Percentiles rank a stretch among this genome's conserved stretches.
These are phyloP conservation scores for Emys orbicularis DNA, from an alignment of 2,797 vertebrate species.

Conservation along the genomic window DNA sequence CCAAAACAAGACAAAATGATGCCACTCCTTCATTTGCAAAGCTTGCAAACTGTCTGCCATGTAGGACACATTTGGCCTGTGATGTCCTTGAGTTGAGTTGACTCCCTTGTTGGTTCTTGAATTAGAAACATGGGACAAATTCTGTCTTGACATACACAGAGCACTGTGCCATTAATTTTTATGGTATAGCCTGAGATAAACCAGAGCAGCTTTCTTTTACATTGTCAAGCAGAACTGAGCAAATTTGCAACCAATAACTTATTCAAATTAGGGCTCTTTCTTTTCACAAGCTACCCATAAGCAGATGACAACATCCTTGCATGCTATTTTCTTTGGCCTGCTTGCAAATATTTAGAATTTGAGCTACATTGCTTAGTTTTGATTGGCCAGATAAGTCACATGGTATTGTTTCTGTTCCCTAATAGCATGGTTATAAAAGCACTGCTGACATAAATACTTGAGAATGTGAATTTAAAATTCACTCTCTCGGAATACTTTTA, in stretches of 20 bases:
- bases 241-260: neutral
- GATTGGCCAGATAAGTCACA: neutral
- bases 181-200: neutral
- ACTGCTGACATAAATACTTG: neutral
- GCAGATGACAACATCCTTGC: neutral
- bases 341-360: neutral
- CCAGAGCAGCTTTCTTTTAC: neutral
- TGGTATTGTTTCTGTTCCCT: neutral
- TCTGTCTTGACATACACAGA: neutral
- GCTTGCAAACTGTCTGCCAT: neutral
- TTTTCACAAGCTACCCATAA: neutral
- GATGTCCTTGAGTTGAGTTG: neutral
- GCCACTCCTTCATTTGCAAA: neutral
- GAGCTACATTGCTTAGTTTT: neutral
- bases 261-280: neutral
- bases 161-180: neutral
- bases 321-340: neutral
- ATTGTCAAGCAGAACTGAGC: neutral
- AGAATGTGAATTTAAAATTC: neutral
- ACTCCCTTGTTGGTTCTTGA: neutral
- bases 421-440: neutral
- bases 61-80: accelerated
- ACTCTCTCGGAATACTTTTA: neutral
- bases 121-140: neutral
- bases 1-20: neutral